Evolutionary conservation across 2,797 vertebrate species (phyloP).

Genomic region (Picus viridis): DNA sequence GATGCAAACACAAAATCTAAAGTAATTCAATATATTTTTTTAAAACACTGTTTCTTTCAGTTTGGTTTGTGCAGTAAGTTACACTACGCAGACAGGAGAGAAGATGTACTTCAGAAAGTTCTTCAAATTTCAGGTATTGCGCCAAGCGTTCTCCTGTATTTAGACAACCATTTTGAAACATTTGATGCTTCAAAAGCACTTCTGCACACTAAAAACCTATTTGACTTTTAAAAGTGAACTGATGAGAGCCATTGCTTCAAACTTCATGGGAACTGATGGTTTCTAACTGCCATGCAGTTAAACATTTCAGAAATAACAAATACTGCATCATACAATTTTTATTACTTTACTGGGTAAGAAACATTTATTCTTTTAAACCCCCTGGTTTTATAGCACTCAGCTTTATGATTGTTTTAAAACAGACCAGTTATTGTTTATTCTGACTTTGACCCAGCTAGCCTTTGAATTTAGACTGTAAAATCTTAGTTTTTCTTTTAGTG

Average conservation of each 20-base stretch:
- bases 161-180: not conserved
- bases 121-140: constrained; percentile 98
- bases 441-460: not conserved
- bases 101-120: constrained; percentile 99
- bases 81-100: constrained; percentile 93
- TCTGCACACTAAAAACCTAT: not conserved
- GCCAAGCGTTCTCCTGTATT: not conserved
- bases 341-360: not conserved
- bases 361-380: not conserved
- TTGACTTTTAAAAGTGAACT: not conserved
- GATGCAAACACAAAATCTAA: not conserved
- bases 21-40: not conserved
- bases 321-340: not conserved
- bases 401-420: not conserved
- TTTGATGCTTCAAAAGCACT: not conserved
- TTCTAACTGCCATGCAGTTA: not conserved
- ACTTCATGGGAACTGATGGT: not conserved
- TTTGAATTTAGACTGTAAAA: not conserved
- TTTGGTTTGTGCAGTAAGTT: constrained; percentile 97
- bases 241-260: not conserved
- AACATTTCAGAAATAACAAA: not conserved
- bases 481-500: not conserved
- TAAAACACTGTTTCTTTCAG: constrained; percentile 78
- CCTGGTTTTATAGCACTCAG: not conserved
- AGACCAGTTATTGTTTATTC: not conserved